Base-by-base conservation (phyloP, 2,113 vertebrate genomes). In the Cheilinus undulatus region DNA sequence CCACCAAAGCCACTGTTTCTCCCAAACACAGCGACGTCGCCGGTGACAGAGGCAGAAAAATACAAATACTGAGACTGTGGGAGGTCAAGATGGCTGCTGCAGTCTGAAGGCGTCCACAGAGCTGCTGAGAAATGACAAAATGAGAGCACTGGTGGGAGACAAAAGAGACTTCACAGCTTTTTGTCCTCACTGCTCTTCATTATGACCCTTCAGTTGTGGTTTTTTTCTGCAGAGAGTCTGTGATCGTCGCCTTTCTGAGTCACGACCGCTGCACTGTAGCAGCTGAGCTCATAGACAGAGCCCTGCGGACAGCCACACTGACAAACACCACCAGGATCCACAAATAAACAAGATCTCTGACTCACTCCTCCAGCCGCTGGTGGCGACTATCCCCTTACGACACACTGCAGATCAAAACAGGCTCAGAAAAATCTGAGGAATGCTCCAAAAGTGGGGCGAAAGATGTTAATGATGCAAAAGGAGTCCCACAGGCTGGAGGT, bases 1-100 rank as follows among this genome's bases (percentile, higher is more conserved):
- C 88, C 92, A 0, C 89, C 94, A 0, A 93, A 93, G 61, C 88
- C 93, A 0, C 69, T 92, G 30, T 92, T 94, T 66, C 85, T 94
- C n/a, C 93, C 94, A 1, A 91, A 92, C 15, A 80, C 90, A 0
- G 91, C 89, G 1, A 76, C 92, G 0, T 81, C 88, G 0, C 57
- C 86, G 0, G 77, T 68, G 19, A 69, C 82, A 32, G 58, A 86
- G 22, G 73, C 56, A 0, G 69, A 71, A 49, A 89, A 89, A 22
- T 93, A 87, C 75, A 56, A 92, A 50, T 91, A 92, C 83, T 93
- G 78, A 90, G 43, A 62, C 77, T 2, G 19, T 0, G 1, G 30
- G 50, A 14, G 51, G 61, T 36, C 42, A 48, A 53, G 52, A 57
- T 38, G 78, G 74, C 74, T 5, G 50, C 76, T 58, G 3, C 40